Percentiles rank a stretch among this genome's conserved stretches.
These are phyloP conservation scores for Pseudomyrmex concolor DNA, from an alignment of 1,140 invertebrate genomes.

Conservation along the genomic window DNA sequence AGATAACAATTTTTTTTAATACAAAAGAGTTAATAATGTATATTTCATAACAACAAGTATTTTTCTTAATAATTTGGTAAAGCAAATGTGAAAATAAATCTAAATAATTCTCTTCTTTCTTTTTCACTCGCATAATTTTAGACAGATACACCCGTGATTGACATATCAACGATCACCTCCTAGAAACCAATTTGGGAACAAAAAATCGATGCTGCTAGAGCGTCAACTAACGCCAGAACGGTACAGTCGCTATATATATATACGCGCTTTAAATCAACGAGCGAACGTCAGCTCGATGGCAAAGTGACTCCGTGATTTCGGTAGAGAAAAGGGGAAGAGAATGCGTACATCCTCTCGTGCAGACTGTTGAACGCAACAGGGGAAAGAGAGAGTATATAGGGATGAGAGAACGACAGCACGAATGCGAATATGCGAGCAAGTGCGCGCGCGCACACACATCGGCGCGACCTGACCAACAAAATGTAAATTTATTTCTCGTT, in stretches of 20 bases:
- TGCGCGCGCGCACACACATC: neutral
- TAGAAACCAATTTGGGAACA: constrained; percentile 18
- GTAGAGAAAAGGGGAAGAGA: neutral
- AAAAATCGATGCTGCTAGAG: constrained; percentile 13
- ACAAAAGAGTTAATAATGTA: too few relatives aligned
- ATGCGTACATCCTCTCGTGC: neutral
- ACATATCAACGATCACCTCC: constrained; percentile 47
- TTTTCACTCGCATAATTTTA: neutral
- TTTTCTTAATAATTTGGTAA: too few relatives aligned
- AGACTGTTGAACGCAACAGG: constrained; percentile 29
- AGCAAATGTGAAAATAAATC: neutral
- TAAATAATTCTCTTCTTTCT: neutral
- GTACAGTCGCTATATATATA: neutral
- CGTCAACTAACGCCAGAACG: neutral
- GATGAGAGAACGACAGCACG: constrained; percentile 35
- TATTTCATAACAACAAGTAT: too few relatives aligned
- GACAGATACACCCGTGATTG: neutral
- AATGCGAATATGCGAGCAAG: neutral
- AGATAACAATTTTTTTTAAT: too few relatives aligned
- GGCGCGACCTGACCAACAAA: constrained; percentile 45
- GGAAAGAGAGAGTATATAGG: neutral
- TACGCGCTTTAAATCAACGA: constrained; percentile 38
- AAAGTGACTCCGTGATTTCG: constrained; percentile 17
- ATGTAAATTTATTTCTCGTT: constrained; percentile 71
- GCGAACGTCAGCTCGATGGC: constrained; percentile 31